Base-by-base conservation (phyloP, 2,113 vertebrate genomes). In the Cynoglossus semilaevis region DNA sequence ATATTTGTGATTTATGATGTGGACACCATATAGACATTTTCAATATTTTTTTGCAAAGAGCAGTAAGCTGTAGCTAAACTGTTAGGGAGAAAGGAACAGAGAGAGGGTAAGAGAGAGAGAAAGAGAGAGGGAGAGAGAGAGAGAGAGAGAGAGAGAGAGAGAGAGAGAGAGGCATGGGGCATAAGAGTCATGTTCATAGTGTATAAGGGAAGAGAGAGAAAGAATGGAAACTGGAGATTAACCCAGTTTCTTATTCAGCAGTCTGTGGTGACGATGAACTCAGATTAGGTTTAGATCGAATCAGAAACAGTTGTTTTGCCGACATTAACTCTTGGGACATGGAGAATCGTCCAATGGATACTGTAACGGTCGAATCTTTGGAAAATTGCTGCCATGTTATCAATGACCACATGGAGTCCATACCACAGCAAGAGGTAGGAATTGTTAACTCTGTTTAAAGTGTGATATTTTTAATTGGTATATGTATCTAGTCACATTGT, bases 381-480 rank as follows among this genome's bases (percentile, higher is more conserved):
- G 48, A 14, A 29, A 29, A 54, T 43, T 22, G 66, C 47, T 53
- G 15, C 17, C 8, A 9, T 62, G 69, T 54, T 10, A 62, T 18
- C n/a, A 13, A 43, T 18, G 19, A 75, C 56, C 44, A 16, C 15
- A 74, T 63, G 63, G 70, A 67, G 59, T 51, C 70, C 79, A 34
- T 72, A 19, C 59, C 35, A 44, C 37, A 46, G 47, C 52, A 41
- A 45, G 51, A 79, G 87, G 87, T 88, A 73, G 82, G 86, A 40
- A 7, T 38, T 38, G 37, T 38, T 11, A 38, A 38, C 12, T 38
- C 2, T 8, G 37, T 38, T 38, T 2, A 38, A 10, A 38, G 12
- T 38, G 37, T 38, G 35, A 36, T 36, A n/a, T n/a, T n/a, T n/a
- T n/a, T n/a, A n/a, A n/a, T n/a, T 29, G 22, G 22, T 29, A 29